phyloP scores from a whole-genome alignment of 1,140 invertebrate genomes.

The Chionoecetes opilio region DNA sequence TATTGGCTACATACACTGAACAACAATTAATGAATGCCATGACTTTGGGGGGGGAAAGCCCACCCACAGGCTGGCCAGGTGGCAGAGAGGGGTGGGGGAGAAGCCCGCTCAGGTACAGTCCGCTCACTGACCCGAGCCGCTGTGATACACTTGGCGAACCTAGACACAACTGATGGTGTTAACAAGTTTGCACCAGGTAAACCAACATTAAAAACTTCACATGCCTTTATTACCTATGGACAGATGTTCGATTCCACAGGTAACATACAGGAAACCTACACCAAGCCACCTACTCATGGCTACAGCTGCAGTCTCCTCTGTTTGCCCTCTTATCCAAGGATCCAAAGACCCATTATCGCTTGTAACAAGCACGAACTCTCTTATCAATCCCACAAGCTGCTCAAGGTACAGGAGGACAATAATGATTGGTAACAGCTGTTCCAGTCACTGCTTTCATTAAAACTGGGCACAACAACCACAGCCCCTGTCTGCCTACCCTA shows the following conservation, averaged over 20 bases:
- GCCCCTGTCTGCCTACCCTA: conserved; percentile 79
- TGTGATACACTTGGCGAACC: conserved; percentile 60
- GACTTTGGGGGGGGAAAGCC: conserved; percentile 74
- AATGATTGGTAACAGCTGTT: conserved; percentile 77
- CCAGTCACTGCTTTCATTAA: conserved; percentile 76
- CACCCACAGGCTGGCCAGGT: conserved; percentile 78
- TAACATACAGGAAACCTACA: conserved; percentile 63
- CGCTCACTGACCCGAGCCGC: conserved; percentile 72
- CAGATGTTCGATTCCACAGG: conserved; percentile 49
- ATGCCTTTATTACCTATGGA: conserved; percentile 61
- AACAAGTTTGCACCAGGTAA: conserved; percentile 65
- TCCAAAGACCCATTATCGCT: conserved; percentile 43
- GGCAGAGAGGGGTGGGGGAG: conserved; percentile 79
- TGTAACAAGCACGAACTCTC: conserved; percentile 45
- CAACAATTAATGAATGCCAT: conserved; percentile 80
- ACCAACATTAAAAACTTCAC: conserved; percentile 52
- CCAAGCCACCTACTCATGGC: conserved; percentile 72
- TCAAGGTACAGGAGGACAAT: conserved; percentile 78
- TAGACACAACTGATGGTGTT: conserved; percentile 25
- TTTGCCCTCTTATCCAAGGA: conserved; percentile 63
- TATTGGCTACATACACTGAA: conserved; percentile 81
- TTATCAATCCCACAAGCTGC: conserved; percentile 56
- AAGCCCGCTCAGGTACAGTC: conserved; percentile 78
- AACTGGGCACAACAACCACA: conserved; percentile 79
- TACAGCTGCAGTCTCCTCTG: conserved; percentile 78